Evolutionary conservation across 2,113 vertebrate species (phyloP).

Genomic region (Thamnophis sirtalis): DNA sequence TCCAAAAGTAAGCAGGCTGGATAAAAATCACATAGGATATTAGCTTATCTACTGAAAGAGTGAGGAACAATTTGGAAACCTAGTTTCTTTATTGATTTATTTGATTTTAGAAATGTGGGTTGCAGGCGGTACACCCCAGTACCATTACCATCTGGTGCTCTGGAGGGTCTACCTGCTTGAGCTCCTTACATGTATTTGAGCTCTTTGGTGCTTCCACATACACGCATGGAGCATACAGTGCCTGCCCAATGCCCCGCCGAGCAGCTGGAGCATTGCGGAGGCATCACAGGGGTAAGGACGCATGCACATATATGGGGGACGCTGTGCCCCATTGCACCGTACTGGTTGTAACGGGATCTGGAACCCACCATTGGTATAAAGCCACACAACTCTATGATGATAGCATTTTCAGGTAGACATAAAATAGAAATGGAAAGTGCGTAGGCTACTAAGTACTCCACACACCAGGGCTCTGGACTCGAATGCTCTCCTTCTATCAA

Average conservation of each 20-base stretch:
- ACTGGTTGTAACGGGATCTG: too few relatives aligned
- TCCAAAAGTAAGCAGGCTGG: not conserved
- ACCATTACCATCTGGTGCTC: too few relatives aligned
- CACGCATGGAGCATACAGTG: too few relatives aligned
- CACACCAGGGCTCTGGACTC: not conserved
- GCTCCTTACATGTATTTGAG: too few relatives aligned
- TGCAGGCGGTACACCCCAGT: too few relatives aligned
- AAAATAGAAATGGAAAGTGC: not conserved
- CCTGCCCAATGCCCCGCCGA: too few relatives aligned
- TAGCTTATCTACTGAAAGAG: not conserved
- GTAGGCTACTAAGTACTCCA: not conserved
- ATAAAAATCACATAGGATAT: not conserved
- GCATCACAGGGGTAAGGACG: too few relatives aligned
- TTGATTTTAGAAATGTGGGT: not conserved
- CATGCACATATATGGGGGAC: too few relatives aligned
- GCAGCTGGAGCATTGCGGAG: too few relatives aligned
- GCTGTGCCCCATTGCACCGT: too few relatives aligned
- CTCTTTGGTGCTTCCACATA: too few relatives aligned
- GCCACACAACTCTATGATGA: not conserved
- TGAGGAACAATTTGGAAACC: not conserved
- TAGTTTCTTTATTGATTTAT: not conserved
- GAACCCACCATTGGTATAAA: not conserved
- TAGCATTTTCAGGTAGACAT: not conserved
- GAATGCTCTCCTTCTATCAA: not conserved
- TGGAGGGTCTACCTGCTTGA: too few relatives aligned